Evolutionary conservation across 2,888 invertebrate genomes (phyloP).

Genomic region (Rhingia rostrata): DNA sequence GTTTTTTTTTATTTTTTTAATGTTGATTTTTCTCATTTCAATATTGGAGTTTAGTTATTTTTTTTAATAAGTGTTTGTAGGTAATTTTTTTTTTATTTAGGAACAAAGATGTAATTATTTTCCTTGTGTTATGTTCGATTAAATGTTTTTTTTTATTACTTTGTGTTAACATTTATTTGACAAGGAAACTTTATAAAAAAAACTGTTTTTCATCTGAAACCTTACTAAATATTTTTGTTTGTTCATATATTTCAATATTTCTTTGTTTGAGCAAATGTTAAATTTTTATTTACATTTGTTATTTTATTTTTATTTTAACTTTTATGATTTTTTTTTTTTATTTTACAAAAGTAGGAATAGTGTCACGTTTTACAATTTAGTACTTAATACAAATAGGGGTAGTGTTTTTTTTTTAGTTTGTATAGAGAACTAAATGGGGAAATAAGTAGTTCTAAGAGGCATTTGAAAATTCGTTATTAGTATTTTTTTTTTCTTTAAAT

Average conservation of each 20-base stretch:
- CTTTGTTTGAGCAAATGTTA: slow-evolving; percentile 62
- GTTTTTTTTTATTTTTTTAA: slow-evolving; percentile 19
- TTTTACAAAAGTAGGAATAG: slow-evolving; percentile 49
- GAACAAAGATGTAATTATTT: slow-evolving; percentile 34
- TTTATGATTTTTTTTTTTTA: background rate
- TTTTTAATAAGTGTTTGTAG: slow-evolving; percentile 4
- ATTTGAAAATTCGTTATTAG: slow-evolving; percentile 68
- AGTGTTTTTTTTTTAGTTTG: slow-evolving; percentile 47
- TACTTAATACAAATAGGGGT: slow-evolving; percentile 39
- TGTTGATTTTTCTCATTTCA: background rate
- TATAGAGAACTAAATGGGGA: slow-evolving; percentile 70
- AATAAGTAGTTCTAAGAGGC: slow-evolving; percentile 60
- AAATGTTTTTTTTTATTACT: background rate
- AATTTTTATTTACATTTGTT: slow-evolving; percentile 38
- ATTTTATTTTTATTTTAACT: background rate
- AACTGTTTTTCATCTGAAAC: slow-evolving; percentile 57
- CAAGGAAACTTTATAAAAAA: background rate
- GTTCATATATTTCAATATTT: slow-evolving; percentile 9
- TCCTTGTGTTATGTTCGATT: slow-evolving; percentile 58
- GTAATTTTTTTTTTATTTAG: slow-evolving; percentile 23
- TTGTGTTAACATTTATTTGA: background rate
- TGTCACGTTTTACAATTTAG: slow-evolving; percentile 3
- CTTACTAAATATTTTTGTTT: slow-evolving; percentile 37
- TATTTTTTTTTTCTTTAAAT: slow-evolving; percentile 15
- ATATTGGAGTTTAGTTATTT: slow-evolving; percentile 8